Base-by-base conservation (phyloP, 2,888 invertebrate genomes). In the Platycheirus albimanus region DNA sequence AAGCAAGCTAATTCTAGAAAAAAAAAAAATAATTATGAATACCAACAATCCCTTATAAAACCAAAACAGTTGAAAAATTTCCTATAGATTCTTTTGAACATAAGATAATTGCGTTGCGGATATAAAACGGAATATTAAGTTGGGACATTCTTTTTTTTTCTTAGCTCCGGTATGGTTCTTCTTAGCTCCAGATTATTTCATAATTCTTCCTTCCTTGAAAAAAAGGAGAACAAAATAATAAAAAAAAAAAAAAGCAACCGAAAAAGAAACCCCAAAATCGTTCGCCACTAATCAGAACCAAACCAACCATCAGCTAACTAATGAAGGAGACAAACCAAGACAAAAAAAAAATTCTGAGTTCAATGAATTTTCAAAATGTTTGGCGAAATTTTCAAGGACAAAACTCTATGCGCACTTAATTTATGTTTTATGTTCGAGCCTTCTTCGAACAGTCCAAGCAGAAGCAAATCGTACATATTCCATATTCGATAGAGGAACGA, bases 381-480 rank as follows among this genome's bases (percentile, higher is more conserved):
- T 61, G 63, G 56, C 83, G 56, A 74, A 83, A 56, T 67, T 66
- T 78, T 83, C 78, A 83, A 83, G 83, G 83, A 83, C 83, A 83
- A 41, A 52, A 64, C 51, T 83, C 78, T 83, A 72, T 77, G 72
- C 81, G 66, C 67, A 56, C 41, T 43, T 61, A 74, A 75, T 63
- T 52, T 66, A 74, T 58, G 51, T 19, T 58, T 49, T 78, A 36
- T 11, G 15, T 11, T 45, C 10, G 58, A 58, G 69, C 36, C 36
- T 72, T 54, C 11, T 52, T 41, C n/a, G n/a, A n/a, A 38, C 17
- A 45, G 61, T 30, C 19, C 17, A 54, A 61, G 30, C 61, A 20
- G 24, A 24, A 45, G 15, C 30, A 19, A 17, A 45, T 13, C 10
- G 11, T 13, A 19, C 19, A 17, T 30, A 30, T 43, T 17, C n/a